These are phyloP conservation scores for Cephalotes varians DNA, from an alignment of 2,888 invertebrate genomes.

Conservation along the genomic window DNA sequence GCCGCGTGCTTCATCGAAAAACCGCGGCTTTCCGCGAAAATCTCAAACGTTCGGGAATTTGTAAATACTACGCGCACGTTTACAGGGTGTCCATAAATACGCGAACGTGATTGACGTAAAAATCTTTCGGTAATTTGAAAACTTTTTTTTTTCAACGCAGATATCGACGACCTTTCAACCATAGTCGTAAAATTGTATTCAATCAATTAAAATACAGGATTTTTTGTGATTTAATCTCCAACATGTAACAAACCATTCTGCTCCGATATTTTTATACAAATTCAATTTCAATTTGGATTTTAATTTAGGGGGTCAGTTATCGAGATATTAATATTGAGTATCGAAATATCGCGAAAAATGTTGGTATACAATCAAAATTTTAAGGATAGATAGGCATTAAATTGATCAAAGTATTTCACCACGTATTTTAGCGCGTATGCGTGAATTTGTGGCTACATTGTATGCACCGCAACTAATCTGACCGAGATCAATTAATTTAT, in stretches of 20 bases:
- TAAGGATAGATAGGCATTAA: neutral
- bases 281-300: neutral
- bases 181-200: neutral
- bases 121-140: neutral
- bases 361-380: constrained; percentile 28
- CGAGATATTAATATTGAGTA: constrained; percentile 18
- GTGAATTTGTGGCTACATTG: constrained; percentile 51
- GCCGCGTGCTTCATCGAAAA: constrained; percentile 32
- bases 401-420: constrained; percentile 21
- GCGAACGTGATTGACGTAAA: neutral
- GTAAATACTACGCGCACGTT: constrained; percentile 9
- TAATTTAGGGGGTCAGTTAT: constrained; percentile 8
- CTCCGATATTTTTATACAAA: neutral
- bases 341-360: constrained; percentile 22
- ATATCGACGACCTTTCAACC: neutral
- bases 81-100: constrained; percentile 9
- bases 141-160: neutral
- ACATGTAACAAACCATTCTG: neutral
- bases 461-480: constrained; percentile 39
- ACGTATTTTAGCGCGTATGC: constrained; percentile 17
- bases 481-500: constrained; percentile 68
- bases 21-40: constrained; percentile 25
- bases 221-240: neutral
- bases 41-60: constrained; percentile 29
- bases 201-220: neutral